Base-by-base conservation (phyloP, 2,113 vertebrate genomes). In the Grallaria varia region DNA sequence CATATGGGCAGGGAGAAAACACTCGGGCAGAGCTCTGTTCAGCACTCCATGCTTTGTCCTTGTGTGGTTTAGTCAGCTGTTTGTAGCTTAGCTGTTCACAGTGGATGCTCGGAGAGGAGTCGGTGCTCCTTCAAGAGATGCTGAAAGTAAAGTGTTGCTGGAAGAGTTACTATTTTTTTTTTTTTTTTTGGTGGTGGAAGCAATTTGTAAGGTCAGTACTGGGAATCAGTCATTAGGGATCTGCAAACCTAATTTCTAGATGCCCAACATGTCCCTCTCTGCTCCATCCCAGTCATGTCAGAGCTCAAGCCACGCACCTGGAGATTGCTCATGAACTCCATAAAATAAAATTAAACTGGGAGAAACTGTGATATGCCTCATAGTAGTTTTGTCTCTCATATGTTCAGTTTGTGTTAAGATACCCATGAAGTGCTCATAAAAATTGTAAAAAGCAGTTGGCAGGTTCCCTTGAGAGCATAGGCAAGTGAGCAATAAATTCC, bases 1-100 rank as follows among this genome's bases (percentile, higher is more conserved):
- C 50, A 28, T 8, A 37, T 44, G 40, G 44, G 9, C 53, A 20
- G 67, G 66, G 67, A 69, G 63, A 47, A 69, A 69, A 64, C 14
- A 8, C 45, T 86, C n/a, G 8, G 33, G 30, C 27, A 37, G 40
- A 84, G 18, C 56, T 84, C 60, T 15, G 12, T 33, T 35, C 62
- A 33, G 27, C 25, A 6, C 44, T 89, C 52, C 24, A 1, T 74
- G 10, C 58, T 90, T 67, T 89, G 66, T 89, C 59, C 59, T 74
- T 71, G 44, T 89, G 94, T 92, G 44, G 53, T 94, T 83, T 86
- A 53, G 64, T 40, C 50, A 44, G 47, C 59, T 91, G 14, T 85
- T 93, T 82, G 8, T 42, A 67, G 85, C 75, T 59, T 58, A 83
- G 67, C 81, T 91, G 53, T 58, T 89, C 66, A 59, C 50, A 95